Base-by-base conservation (phyloP, 2,113 vertebrate genomes). In the Tapirus terrestris region DNA sequence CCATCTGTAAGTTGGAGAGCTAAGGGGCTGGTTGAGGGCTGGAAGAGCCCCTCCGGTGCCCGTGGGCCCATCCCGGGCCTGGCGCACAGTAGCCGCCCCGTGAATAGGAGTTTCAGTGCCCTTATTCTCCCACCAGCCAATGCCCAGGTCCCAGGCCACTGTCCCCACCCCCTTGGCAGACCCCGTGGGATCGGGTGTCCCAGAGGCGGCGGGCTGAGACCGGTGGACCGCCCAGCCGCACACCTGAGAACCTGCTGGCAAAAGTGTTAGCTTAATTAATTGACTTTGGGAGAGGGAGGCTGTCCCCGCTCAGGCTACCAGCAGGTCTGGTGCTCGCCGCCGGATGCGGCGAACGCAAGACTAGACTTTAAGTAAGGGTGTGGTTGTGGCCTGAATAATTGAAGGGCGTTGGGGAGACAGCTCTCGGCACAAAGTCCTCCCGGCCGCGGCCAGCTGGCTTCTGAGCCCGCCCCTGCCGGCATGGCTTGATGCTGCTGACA, bases 331-430 rank as follows among this genome's bases (percentile, higher is more conserved):
- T 94, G 97, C 98, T 96, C 84, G 94, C 98, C 97, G 98, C 97
- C 94, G 94, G 98, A 97, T 65, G 92, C 94, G 17, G 96, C 48
- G 81, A 76, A 97, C 88, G 98, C 98, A 98, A 99, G 98, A 98
- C 98, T 98, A 98, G 99, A 98, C 99, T 99, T 99, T 99, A 99
- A 99, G 99, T 99, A 99, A 99, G 99, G 98, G 98, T 98, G 98
- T 94, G 97, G 98, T 98, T 98, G 97, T 98, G 94, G 97, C 97
- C 97, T 99, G 98, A 99, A 99, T 99, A 99, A 99, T 99, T 99
- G 98, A 99, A 98, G 98, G 98, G 95, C 93, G 65, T 92, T 63
- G 81, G 98, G 98, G 97, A 98, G 97, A 77, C 96, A 80, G 98
- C 98, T 97, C 97, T 97, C 85, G 27, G 95, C 53, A 48, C 97